Evolutionary conservation across 1,140 invertebrate genomes (phyloP).

Genomic region (Lepidurus packardi): DNA sequence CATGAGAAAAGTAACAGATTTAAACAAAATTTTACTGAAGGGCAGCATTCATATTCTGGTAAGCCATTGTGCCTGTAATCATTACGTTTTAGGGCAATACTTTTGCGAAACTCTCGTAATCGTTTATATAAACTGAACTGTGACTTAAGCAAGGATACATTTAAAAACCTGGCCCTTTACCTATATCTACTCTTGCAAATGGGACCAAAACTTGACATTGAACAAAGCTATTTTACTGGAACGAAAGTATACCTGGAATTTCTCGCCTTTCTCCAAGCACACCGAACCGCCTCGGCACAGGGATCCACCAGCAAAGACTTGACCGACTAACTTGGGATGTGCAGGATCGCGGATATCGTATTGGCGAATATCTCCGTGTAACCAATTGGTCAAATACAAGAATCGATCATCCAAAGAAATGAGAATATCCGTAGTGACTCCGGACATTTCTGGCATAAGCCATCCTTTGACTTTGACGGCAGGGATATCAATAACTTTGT

Average conservation of each 20-base stretch:
- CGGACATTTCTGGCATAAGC: slow-evolving; percentile 57
- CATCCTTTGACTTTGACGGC: slow-evolving; percentile 69
- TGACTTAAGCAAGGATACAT: no score
- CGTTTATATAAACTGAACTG: no score
- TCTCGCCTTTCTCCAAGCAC: slow-evolving; percentile 62
- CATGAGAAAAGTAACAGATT: slow-evolving; percentile 29
- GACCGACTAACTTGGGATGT: slow-evolving; percentile 74
- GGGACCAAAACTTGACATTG: no score
- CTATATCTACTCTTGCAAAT: no score
- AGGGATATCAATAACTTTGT: slow-evolving; percentile 72
- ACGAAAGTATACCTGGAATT: neutral
- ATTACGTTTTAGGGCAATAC: no score
- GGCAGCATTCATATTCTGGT: no score
- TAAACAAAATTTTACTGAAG: slow-evolving; percentile 24
- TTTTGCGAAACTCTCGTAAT: no score
- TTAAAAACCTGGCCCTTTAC: no score
- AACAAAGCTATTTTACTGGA: no score
- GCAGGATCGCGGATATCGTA: slow-evolving; percentile 82
- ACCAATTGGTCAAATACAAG: slow-evolving; percentile 85
- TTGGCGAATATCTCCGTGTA: slow-evolving; percentile 89
- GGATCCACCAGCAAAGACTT: slow-evolving; percentile 79
- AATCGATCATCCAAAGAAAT: slow-evolving; percentile 91
- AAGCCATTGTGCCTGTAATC: no score
- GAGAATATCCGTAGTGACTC: slow-evolving; percentile 87
- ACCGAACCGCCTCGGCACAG: slow-evolving; percentile 65